These are phyloP conservation scores for Xiphophorus maculatus DNA, from an alignment of 2,113 vertebrate species.

Conservation along the genomic window DNA sequence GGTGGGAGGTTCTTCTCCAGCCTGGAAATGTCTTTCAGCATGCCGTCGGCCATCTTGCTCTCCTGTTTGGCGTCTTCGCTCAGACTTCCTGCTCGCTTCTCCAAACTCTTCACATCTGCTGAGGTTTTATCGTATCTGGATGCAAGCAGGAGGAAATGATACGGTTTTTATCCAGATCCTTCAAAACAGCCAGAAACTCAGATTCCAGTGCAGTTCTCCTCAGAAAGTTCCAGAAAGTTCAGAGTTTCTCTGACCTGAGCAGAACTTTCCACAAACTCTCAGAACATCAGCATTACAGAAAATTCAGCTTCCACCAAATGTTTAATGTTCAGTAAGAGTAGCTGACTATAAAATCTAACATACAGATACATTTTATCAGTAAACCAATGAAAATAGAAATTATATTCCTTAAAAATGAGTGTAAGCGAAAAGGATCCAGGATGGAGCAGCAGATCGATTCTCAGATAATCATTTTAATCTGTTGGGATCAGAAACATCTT, in stretches of 20 bases:
- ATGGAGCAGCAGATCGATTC: neutral
- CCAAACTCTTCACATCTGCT: slow-evolving; percentile 58
- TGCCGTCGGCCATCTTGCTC: slow-evolving; percentile 51
- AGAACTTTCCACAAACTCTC: too few species aligned
- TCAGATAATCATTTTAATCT: neutral
- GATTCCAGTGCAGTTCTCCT: too few species aligned
- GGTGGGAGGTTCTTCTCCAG: slow-evolving; percentile 58
- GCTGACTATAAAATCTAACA: neutral
- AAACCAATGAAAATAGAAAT: neutral
- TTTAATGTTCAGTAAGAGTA: too few species aligned
- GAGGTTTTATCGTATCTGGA: slow-evolving; percentile 68
- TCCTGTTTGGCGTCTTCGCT: slow-evolving; percentile 56
- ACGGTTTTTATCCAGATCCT: neutral
- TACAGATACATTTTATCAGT: neutral
- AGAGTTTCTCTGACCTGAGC: too few species aligned
- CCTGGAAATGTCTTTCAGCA: slow-evolving; percentile 59
- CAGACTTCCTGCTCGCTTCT: slow-evolving; percentile 51
- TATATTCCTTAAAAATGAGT: neutral
- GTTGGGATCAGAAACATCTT: neutral
- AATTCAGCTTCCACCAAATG: too few species aligned
- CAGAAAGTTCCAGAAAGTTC: too few species aligned
- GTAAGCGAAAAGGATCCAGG: neutral
- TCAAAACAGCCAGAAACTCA: neutral
- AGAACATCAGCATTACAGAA: too few species aligned
- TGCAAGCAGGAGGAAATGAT: neutral